Conservation (phyloP, 2,797 vertebrate species). For the Crocidura indochinensis region DNA sequence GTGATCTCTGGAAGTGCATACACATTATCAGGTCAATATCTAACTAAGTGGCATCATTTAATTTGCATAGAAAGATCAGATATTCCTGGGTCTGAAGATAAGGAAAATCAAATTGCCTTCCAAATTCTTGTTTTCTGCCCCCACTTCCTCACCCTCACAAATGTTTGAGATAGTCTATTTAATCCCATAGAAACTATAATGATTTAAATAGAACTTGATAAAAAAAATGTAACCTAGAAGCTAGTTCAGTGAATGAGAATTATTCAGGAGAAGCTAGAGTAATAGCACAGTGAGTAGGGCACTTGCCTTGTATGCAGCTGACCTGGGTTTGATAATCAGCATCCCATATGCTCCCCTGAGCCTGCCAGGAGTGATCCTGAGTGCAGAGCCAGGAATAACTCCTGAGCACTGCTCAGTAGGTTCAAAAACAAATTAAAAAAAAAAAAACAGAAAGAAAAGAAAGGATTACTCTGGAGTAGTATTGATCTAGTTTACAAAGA, state of each 20-base stretch:
- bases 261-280: too few relatives aligned
- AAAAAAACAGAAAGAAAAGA: too few relatives aligned
- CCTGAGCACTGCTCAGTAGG: too few relatives aligned
- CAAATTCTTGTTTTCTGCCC: background rate
- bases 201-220: background rate
- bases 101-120: background rate
- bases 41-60: background rate
- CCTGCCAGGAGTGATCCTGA: too few relatives aligned
- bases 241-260: background rate
- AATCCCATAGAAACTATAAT: background rate
- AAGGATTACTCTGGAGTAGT: background rate
- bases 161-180: conserved; percentile 19
- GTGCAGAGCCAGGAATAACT: too few relatives aligned
- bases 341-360: too few relatives aligned
- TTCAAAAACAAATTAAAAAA: too few relatives aligned
- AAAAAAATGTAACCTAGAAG: conserved; percentile 30
- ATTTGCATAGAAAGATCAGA: background rate
- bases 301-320: too few relatives aligned
- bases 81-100: background rate
- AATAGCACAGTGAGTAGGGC: too few relatives aligned
- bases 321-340: too few relatives aligned
- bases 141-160: background rate
- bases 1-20: background rate
- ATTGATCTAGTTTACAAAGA: background rate
- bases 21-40: background rate